Base-by-base conservation (phyloP, 1,140 invertebrate species). In the Anthonomus grandis region DNA sequence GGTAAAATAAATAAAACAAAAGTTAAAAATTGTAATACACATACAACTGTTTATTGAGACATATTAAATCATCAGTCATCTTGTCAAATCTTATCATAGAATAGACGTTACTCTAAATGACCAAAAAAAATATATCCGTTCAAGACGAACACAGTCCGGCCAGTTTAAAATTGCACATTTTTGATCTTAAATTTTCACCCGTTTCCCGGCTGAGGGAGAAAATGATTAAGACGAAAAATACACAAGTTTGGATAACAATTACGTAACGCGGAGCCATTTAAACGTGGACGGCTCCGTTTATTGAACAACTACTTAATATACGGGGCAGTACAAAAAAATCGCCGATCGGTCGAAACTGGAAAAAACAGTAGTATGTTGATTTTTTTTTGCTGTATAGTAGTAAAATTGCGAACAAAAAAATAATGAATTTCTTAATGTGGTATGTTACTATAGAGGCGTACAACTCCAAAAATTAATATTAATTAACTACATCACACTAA, bases 41-140 rank as follows among this genome's bases (percentile, higher is more conserved):
- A 82, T 82, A 82, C 79, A 82, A 82, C 79, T 81, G 79, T 82
- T 83, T 82, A 82, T 81, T 83, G 77, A 81, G 80, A 82, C 79
- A 81, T 81, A 78, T 79, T 52, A 68, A 70, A 73, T 70, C 70
- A 72, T 70, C 70, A 72, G 70, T 74, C 71, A 64, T 71, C 66
- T 72, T 59, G 48, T 59, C 45, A 59, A 59, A 34, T 64, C 77
- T 76, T 78, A 77, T 79, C 75, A 80, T 78, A 74, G 66, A n/a
- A 70, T 67, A 62, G 58, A 65, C 51, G 54, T 63, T 60, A 66
- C n/a, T n/a, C n/a, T n/a, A n/a, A n/a, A n/a, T n/a, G n/a, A n/a
- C n/a, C n/a, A n/a, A n/a, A n/a, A n/a, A n/a, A n/a, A n/a, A n/a
- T n/a, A n/a, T n/a, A n/a, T n/a, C n/a, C n/a, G n/a, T n/a, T n/a